A percentile compares a stretch with the other conserved stretches of the same genome.
These are phyloP conservation scores for Tetramorium simillimum DNA, from an alignment of 1,140 invertebrate species.

Conservation along the genomic window DNA sequence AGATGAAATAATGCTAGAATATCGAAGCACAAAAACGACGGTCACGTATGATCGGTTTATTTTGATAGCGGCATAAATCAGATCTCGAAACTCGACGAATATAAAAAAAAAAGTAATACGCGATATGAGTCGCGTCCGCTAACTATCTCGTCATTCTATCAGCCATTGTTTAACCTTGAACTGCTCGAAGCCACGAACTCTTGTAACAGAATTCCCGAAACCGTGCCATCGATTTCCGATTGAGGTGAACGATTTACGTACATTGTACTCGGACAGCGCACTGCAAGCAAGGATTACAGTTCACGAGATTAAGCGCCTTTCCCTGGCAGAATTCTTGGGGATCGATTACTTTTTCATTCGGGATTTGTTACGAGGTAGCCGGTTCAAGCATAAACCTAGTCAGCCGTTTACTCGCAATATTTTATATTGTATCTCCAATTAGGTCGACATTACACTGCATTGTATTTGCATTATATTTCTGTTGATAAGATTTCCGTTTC, in stretches of 20 bases:
- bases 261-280: constrained; percentile 6
- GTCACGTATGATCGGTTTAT: constrained; percentile 25
- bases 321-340: not conserved
- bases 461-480: not conserved
- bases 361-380: not conserved
- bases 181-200: constrained; percentile 37
- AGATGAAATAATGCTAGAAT: constrained; percentile 47
- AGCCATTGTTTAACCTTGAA: constrained; percentile 52
- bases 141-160: not conserved
- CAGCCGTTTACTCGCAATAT: not conserved
- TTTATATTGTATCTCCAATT: not conserved
- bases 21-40: not conserved
- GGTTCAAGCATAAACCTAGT: not conserved
- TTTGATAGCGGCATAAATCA: constrained; percentile 23
- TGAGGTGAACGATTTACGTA: constrained; percentile 52
- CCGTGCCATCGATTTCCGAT: constrained; percentile 51
- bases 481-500: not conserved
- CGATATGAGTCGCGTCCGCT: not conserved
- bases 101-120: not conserved
- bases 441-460: not conserved
- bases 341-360: constrained; percentile 51
- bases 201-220: constrained; percentile 50
- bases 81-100: not conserved
- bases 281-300: constrained; percentile 45
- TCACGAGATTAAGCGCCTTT: constrained; percentile 40